phyloP scores from a whole-genome alignment of 2,113 vertebrate species.

The Gulo gulo region DNA sequence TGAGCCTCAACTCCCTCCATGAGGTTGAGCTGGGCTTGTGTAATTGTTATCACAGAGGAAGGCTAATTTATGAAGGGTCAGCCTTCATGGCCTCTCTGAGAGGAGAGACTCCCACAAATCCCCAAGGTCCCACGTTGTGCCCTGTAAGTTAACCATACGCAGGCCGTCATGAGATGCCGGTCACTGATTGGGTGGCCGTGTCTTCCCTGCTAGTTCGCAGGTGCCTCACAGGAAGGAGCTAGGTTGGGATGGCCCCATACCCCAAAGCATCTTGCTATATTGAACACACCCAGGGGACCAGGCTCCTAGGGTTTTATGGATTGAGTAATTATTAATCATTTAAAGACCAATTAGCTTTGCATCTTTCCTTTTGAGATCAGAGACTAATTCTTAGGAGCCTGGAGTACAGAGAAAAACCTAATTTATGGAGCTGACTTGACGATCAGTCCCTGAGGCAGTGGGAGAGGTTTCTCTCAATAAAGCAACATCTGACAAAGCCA shows the following conservation, averaged over 20 bases:
- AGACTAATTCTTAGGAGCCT: background rate
- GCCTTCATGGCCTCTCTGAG: too few relatives aligned
- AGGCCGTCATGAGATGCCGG: accelerated
- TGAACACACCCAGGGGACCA: background rate
- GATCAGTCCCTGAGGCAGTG: background rate
- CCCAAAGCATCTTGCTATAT: background rate
- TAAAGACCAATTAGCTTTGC: conserved; percentile 40
- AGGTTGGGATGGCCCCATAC: background rate
- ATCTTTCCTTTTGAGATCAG: background rate
- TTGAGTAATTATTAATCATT: conserved; percentile 15
- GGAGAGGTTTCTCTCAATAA: background rate
- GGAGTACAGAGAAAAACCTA: background rate
- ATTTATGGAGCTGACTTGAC: background rate
- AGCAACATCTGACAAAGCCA: conserved; percentile 13
- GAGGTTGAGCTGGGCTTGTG: background rate
- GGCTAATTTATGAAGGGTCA: background rate
- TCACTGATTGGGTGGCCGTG: background rate
- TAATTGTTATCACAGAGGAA: background rate
- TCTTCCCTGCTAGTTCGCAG: background rate
- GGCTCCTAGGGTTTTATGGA: background rate
- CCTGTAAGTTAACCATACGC: background rate
- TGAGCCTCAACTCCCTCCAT: too few relatives aligned
- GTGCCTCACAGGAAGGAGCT: background rate
- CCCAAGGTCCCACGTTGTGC: accelerated
- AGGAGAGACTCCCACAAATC: background rate